A percentile compares a stretch with the other conserved stretches of the same genome.
phyloP scores from a whole-genome alignment of 2,888 invertebrate genomes.

The Holacanthella duospinosa region DNA sequence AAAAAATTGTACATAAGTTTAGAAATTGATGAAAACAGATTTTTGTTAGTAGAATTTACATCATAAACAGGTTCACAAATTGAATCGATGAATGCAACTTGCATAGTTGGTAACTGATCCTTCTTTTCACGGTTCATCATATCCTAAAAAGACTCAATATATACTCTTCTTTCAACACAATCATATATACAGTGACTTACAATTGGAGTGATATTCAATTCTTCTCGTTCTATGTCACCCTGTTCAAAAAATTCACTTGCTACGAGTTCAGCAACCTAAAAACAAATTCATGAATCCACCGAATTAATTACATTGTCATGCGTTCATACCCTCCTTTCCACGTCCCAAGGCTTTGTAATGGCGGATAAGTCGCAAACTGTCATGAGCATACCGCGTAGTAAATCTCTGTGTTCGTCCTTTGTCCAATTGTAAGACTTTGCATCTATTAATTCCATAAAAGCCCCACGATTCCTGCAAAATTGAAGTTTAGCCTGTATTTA shows the following conservation, averaged over 20 bases:
- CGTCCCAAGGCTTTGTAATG: slow-evolving; percentile 88
- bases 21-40: neutral
- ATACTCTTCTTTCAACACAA: neutral
- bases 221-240: slow-evolving; percentile 44
- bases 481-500: neutral
- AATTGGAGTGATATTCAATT: slow-evolving; percentile 43
- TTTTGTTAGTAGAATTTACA: slow-evolving; percentile 53
- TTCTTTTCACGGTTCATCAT: slow-evolving; percentile 92
- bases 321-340: slow-evolving; percentile 62
- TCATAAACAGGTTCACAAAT: slow-evolving; percentile 89
- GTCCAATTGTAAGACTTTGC: slow-evolving; percentile 54
- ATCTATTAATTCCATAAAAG: slow-evolving; percentile 63
- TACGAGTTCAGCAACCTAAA: slow-evolving; percentile 44
- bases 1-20: slow-evolving; percentile 1
- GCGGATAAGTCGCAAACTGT: slow-evolving; percentile 90
- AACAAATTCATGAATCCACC: neutral
- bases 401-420: slow-evolving; percentile 63
- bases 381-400: slow-evolving; percentile 85
- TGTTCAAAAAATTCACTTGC: slow-evolving; percentile 46
- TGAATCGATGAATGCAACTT: slow-evolving; percentile 89
- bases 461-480: slow-evolving; percentile 64
- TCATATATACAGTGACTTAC: slow-evolving; percentile 40
- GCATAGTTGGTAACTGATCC: slow-evolving; percentile 87
- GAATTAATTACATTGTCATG: neutral
- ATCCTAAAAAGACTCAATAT: slow-evolving; percentile 51